phyloP scores from a whole-genome alignment of 2,888 invertebrate genomes.

The Chesias legatella region DNA sequence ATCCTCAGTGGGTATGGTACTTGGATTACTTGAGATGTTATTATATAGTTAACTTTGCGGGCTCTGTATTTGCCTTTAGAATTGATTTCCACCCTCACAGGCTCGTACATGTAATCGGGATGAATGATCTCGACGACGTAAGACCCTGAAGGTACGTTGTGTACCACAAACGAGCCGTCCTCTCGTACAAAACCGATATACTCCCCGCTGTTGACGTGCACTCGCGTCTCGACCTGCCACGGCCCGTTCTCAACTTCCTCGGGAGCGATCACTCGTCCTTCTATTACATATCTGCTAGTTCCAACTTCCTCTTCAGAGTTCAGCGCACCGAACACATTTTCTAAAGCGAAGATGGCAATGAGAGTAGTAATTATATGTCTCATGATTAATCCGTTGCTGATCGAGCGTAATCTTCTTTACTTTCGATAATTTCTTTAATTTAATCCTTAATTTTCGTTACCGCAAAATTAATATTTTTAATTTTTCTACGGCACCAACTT shows the following conservation, averaged over 20 bases:
- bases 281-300: constrained; percentile 85
- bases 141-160: constrained; percentile 94
- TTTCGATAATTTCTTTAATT: too few species aligned
- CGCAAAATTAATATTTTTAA: too few species aligned
- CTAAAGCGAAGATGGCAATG: constrained; percentile 20
- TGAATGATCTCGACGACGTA: constrained; percentile 96
- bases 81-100: constrained; percentile 97
- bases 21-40: constrained; percentile 93
- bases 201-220: constrained; percentile 94
- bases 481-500: too few species aligned
- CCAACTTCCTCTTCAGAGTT: constrained; percentile 64
- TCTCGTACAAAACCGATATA: constrained; percentile 92
- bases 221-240: constrained; percentile 88
- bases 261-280: constrained; percentile 89
- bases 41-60: constrained; percentile 95
- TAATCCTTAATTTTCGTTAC: too few species aligned
- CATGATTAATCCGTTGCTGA: constrained; percentile 8
- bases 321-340: constrained; percentile 40
- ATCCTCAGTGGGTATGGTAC: constrained; percentile 95
- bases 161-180: constrained; percentile 94
- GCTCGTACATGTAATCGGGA: constrained; percentile 95
- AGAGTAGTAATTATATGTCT: constrained; percentile 15
- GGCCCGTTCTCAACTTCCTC: constrained; percentile 81
- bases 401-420: too few species aligned
- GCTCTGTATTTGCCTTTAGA: constrained; percentile 98